phyloP scores from a whole-genome alignment of 2,113 vertebrate species.

The Bufo gargarizans region DNA sequence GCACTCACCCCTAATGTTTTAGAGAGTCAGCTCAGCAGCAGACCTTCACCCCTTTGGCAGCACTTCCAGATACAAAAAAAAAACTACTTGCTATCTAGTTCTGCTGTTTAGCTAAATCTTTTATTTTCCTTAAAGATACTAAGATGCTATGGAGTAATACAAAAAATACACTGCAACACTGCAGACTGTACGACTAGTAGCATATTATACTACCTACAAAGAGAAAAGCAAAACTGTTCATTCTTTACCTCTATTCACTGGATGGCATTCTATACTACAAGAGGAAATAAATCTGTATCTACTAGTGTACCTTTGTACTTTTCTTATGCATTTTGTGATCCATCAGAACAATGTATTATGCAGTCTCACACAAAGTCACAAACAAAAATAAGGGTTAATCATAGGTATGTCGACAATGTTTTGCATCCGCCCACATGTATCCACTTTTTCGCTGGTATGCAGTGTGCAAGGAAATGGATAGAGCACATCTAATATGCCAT shows the following conservation, averaged over 20 bases:
- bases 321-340: background rate
- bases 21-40: too few species aligned
- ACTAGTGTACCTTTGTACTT: background rate
- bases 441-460: slow-evolving; percentile 48
- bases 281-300: background rate
- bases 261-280: background rate
- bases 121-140: too few species aligned
- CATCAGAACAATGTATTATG: background rate
- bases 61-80: too few species aligned
- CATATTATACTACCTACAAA: background rate
- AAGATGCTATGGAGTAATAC: too few species aligned
- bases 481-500: slow-evolving; percentile 53
- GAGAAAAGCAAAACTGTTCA: background rate
- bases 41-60: too few species aligned
- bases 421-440: slow-evolving; percentile 49
- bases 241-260: background rate
- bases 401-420: slow-evolving; percentile 53
- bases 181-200: too few species aligned
- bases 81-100: too few species aligned
- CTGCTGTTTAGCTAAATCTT: too few species aligned
- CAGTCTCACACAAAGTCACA: background rate
- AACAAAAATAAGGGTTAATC: slow-evolving; percentile 42
- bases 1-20: too few species aligned
- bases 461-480: slow-evolving; percentile 55
- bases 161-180: too few species aligned